Conservation (phyloP, 2,888 invertebrate species). For the Amphimallon solstitiale region DNA sequence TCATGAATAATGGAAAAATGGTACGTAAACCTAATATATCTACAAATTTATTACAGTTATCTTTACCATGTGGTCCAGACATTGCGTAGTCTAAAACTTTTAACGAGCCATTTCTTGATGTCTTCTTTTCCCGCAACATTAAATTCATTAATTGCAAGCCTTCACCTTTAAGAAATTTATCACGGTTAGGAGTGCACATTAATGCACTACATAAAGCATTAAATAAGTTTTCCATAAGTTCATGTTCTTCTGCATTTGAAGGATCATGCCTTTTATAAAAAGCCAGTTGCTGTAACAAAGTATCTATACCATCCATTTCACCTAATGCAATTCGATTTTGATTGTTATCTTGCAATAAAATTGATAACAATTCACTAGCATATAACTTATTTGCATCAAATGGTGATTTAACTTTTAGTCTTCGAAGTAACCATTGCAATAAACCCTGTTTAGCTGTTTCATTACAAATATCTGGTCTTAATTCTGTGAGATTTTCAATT, state of each 20-base stretch:
- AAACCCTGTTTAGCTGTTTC: conserved; percentile 93
- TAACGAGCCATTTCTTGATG: conserved; percentile 93
- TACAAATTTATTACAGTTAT: conserved; percentile 97
- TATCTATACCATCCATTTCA: conserved; percentile 96
- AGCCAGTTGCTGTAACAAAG: conserved; percentile 92
- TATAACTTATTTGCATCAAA: conserved; percentile 97
- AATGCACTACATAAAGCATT: conserved; percentile 94
- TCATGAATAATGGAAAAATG: conserved; percentile 99
- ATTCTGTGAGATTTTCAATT: conserved; percentile 94
- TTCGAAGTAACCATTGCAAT: conserved; percentile 89
- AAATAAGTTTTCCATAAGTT: conserved; percentile 99
- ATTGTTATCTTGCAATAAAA: conserved; percentile 90
- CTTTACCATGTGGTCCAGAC: conserved; percentile 90
- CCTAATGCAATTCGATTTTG: conserved; percentile 85
- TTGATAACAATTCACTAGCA: conserved; percentile 94
- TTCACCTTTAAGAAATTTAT: conserved; percentile 94
- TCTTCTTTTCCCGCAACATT: conserved; percentile 97
- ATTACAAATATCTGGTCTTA: conserved; percentile 82
- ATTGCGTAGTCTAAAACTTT: conserved; percentile 98
- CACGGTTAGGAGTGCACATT: conserved; percentile 88
- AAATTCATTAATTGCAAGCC: conserved; percentile 99
- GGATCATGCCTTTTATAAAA: conserved; percentile 96
- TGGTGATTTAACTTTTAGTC: conserved; percentile 86
- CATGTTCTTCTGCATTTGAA: conserved; percentile 89
- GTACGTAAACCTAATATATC: conserved; percentile 96